phyloP scores from a whole-genome alignment of 2,888 invertebrate species.

The Seira musarum region DNA sequence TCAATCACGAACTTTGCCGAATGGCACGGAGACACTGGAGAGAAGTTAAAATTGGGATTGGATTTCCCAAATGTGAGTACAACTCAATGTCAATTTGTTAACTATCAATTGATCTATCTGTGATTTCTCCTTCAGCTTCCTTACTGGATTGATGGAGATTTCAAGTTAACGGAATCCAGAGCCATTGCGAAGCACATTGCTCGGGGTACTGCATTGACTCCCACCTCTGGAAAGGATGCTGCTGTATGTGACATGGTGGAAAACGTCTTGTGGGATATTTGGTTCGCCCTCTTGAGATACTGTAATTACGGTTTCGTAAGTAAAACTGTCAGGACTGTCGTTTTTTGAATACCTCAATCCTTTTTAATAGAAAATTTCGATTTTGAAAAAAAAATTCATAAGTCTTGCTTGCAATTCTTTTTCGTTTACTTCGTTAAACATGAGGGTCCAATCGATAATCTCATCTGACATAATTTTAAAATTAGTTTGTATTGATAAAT shows the following conservation, averaged over 20 bases:
- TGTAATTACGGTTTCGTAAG: constrained; percentile 32
- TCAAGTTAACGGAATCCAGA: constrained; percentile 73
- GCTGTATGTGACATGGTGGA: constrained; percentile 57
- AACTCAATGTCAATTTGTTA: too few relatives aligned
- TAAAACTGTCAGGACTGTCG: too few relatives aligned
- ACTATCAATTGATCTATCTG: background rate
- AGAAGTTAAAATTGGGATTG: constrained; percentile 71
- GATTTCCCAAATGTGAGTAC: constrained; percentile 72
- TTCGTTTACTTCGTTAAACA: too few relatives aligned
- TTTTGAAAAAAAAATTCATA: too few relatives aligned
- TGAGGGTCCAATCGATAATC: too few relatives aligned
- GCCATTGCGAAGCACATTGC: constrained; percentile 73
- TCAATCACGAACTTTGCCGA: constrained; percentile 58
- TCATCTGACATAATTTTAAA: too few relatives aligned
- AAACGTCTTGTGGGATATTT: constrained; percentile 53
- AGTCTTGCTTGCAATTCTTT: too few relatives aligned
- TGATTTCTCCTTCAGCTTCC: constrained; percentile 71
- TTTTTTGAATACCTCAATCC: too few relatives aligned
- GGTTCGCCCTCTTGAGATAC: constrained; percentile 43
- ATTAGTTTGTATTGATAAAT: too few relatives aligned
- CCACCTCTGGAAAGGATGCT: constrained; percentile 10
- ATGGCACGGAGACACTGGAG: constrained; percentile 71
- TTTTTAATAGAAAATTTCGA: too few relatives aligned
- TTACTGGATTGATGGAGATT: constrained; percentile 73
- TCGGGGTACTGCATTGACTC: constrained; percentile 68